Evolutionary conservation across 2,888 invertebrate genomes (phyloP).

Genomic region (Nezara viridula): DNA sequence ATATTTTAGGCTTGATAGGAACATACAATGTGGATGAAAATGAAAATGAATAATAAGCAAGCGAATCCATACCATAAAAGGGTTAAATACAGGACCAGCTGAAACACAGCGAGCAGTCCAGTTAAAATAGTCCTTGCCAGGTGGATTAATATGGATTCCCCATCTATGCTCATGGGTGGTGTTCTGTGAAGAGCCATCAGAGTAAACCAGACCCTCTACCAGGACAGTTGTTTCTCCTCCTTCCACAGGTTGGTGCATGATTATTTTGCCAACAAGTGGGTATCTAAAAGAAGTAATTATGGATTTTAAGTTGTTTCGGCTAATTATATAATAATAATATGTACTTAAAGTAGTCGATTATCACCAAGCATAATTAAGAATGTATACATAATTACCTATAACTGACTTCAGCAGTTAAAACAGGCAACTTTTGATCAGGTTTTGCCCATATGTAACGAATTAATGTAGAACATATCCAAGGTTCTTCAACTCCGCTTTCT

Average conservation of each 20-base stretch:
- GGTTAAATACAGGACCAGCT: constrained; percentile 83
- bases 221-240: constrained; percentile 87
- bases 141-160: constrained; percentile 84
- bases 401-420: constrained; percentile 84
- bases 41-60: not conserved
- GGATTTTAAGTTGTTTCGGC: not conserved
- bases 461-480: constrained; percentile 79
- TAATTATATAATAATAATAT: not conserved
- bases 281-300: constrained; percentile 72
- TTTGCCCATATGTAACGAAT: constrained; percentile 74
- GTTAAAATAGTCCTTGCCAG: constrained; percentile 90
- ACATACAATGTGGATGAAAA: not conserved
- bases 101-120: constrained; percentile 90
- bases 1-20: not conserved
- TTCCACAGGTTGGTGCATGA: constrained; percentile 85
- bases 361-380: not conserved
- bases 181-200: constrained; percentile 85
- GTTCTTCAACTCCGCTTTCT: constrained; percentile 67
- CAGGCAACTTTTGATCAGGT: constrained; percentile 78
- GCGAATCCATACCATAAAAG: constrained; percentile 74
- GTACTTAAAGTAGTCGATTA: not conserved
- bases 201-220: constrained; percentile 87
- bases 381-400: constrained; percentile 76
- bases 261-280: constrained; percentile 87
- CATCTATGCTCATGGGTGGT: constrained; percentile 83